A percentile compares a stretch with the other conserved stretches of the same genome.
These are phyloP conservation scores for Griposia aprilina DNA, from an alignment of 2,888 invertebrate species.

Conservation along the genomic window DNA sequence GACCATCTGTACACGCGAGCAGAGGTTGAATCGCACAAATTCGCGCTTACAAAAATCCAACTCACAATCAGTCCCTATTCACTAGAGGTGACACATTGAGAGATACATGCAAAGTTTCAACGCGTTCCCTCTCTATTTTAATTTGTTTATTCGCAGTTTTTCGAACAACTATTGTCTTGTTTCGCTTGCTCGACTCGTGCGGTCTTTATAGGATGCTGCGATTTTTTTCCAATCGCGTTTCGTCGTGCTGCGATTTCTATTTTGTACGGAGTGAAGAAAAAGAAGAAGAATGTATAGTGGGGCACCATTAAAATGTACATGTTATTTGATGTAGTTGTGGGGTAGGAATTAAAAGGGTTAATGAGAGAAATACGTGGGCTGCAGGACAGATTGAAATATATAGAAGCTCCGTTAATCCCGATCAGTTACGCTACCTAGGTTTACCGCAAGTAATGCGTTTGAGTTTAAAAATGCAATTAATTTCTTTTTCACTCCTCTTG, in stretches of 20 bases:
- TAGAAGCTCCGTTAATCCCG: not conserved
- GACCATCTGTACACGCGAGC: slow-evolving; percentile 67
- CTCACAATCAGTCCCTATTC: slow-evolving; percentile 81
- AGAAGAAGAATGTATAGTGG: not conserved
- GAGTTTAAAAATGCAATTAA: not conserved
- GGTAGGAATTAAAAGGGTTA: not conserved
- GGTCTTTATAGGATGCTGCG: slow-evolving; percentile 28
- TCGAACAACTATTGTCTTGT: slow-evolving; percentile 58
- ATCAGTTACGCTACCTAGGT: not conserved
- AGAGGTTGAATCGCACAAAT: slow-evolving; percentile 76
- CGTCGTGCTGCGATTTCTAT: slow-evolving; percentile 15
- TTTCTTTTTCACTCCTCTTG: too few relatives aligned
- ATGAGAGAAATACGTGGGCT: not conserved
- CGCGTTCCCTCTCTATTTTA: slow-evolving; percentile 55
- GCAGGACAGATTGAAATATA: not conserved
- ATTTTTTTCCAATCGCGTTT: slow-evolving; percentile 43
- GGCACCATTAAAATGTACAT: not conserved
- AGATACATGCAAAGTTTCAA: slow-evolving; percentile 62
- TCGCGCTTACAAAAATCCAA: slow-evolving; percentile 77
- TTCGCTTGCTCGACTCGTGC: slow-evolving; percentile 36
- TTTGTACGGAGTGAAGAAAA: not conserved
- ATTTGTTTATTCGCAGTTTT: slow-evolving; percentile 66
- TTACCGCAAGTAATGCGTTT: not conserved
- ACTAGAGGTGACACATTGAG: slow-evolving; percentile 62
- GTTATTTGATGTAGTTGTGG: slow-evolving; percentile 4